Base-by-base conservation (phyloP, 2,888 invertebrate genomes). In the Drosophila atripex region DNA sequence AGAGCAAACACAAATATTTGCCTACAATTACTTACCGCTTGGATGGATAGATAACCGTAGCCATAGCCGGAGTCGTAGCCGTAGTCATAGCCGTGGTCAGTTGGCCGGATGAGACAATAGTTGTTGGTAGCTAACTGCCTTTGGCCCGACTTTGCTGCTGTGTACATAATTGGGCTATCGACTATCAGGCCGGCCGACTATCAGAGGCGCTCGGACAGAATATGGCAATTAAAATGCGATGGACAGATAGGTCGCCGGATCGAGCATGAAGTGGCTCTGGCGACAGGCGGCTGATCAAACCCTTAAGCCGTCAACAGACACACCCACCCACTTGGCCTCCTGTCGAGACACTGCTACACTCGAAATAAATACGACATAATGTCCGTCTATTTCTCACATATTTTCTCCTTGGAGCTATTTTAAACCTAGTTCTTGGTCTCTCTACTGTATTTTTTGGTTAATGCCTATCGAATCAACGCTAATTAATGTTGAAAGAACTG, bases 1-100 rank as follows among this genome's bases (percentile, higher is more conserved):
- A 76, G 70, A 60, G 65, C 66, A 75, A 79, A 75, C 63, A 80
- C 77, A 84, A 84, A 84, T 80, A 84, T 84, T 84, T 84, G 80
- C 84, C 84, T 88, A 88, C 88, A 88, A 86, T 88, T 86, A 83
- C 84, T 86, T 83, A 74, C 65, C 61, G 55, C 54, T 51, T 49
- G 71, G 65, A 50, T 66, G 50, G 70, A 69, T 58, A 65, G 63
- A 57, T 50, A 63, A 30, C 30, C 54, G 8, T 59, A 32, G 59
- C 18, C 60, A 45, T 54, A 11, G 30, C 28, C 47, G 11, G 16
- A n/a, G 18, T 1, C 28, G 28, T 43, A n/a, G 28, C 4, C 28
- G 28, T 45, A n/a, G 28, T 53, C 18, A 28, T 57, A 28, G 28
- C 43, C 54, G 46, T 49, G 66, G 69, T 53, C 69, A 68, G 50